A percentile compares a stretch with the other conserved stretches of the same genome.
Evolutionary conservation across 2,888 invertebrate genomes (phyloP).

Genomic region (Watsonalla binaria): DNA sequence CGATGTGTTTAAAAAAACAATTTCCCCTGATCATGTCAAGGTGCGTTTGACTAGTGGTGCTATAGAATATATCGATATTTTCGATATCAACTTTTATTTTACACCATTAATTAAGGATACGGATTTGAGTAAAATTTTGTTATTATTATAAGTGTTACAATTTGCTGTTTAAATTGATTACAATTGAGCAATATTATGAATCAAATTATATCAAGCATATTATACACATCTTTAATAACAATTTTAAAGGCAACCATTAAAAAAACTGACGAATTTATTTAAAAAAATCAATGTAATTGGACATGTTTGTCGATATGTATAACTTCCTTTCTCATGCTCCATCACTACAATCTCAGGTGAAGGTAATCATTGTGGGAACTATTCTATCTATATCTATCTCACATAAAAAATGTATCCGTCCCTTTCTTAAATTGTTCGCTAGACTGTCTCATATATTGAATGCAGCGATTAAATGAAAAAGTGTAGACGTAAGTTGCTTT

Average conservation of each 20-base stretch:
- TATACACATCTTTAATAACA: too few species aligned
- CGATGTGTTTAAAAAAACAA: conserved; percentile 72
- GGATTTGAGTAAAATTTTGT: too few species aligned
- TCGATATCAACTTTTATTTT: not conserved
- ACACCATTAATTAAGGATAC: too few species aligned
- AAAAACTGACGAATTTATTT: too few species aligned
- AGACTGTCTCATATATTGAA: conserved; percentile 43
- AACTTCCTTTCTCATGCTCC: conserved; percentile 2
- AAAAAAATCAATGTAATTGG: too few species aligned
- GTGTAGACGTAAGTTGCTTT: not conserved
- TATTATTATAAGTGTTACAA: too few species aligned
- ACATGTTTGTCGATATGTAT: conserved; percentile 19
- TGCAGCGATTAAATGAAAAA: conserved; percentile 32
- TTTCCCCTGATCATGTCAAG: conserved; percentile 73
- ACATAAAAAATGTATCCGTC: conserved; percentile 45
- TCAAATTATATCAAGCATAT: too few species aligned
- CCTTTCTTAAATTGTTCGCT: conserved; percentile 55
- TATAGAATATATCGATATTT: conserved; percentile 18
- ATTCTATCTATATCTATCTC: conserved; percentile 56
- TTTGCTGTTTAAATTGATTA: too few species aligned
- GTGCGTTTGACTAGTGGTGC: conserved; percentile 60
- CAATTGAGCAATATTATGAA: too few species aligned
- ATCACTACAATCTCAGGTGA: conserved; percentile 55
- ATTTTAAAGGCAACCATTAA: too few species aligned
- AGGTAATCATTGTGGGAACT: conserved; percentile 76